Evolutionary conservation across 2,888 invertebrate species (phyloP), one percentile per base, ranked within the genome.

Genomic region (Nomada goodeniana): DNA sequence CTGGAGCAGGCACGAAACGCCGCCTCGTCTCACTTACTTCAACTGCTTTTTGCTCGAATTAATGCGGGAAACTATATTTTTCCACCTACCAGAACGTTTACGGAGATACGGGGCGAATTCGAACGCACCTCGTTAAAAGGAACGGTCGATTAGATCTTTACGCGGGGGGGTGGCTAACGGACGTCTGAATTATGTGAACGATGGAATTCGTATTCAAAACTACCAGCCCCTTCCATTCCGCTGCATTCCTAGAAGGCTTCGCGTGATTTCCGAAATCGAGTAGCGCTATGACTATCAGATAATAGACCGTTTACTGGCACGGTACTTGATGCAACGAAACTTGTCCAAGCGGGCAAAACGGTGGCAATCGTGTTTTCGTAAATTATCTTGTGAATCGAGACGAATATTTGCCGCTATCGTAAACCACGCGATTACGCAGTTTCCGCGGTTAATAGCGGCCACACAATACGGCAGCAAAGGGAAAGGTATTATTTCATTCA

Each of bases 1-100:
- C 73, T 70, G 78, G 78, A 26, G 64, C 77, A 53, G 59, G 50
- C 60, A 52, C 76, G 59, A 78, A 82, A 63, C 77, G 55, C 73
- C 65, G 57, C 26, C 75, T 36, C 63, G 47, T 63, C 68, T 76
- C 67, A 72, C 59, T n/a, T 64, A 36, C 55, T 23, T 26, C 29
- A 18, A 68, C 59, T 9, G 57, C 53, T 70, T 76, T 57, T 67
- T 60, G 26, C 36, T 9, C 64, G 71, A 57, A 80, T 76, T 76
- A 77, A 77, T 65, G 70, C 80, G 15, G 50, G 52, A 36, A 75
- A 68, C 42, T 74, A 57, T 75, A 68, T 75, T 69, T 79, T 53
- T 67, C 44, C 20, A 42, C 18, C 42, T 26, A 15, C 26, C 13
- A 10, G 26, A 15, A 11, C 67, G 44, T 4, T 11, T 23, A 23